Base-by-base conservation (phyloP, 2,888 invertebrate species). In the Erebia palarica region DNA sequence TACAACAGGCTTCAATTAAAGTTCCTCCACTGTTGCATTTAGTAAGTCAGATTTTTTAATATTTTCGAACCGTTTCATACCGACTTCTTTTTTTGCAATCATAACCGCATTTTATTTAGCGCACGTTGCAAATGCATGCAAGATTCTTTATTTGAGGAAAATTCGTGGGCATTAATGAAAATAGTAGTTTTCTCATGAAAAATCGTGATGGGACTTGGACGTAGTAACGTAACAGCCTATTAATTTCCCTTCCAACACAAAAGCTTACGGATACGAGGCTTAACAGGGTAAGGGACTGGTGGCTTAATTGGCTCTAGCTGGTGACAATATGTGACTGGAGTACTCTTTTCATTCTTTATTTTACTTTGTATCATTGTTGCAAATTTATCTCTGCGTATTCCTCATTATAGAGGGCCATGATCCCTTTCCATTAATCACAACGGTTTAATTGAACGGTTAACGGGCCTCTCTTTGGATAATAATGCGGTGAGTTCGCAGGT, bases 251-350 rank as follows among this genome's bases (percentile, higher is more conserved):
- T 16, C 61, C 18, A 61, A 61, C 63, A 63, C 47, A 49, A 63
- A 49, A 63, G 63, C 18, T 49, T 49, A 18, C 14, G 47, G 61
- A 49, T 63, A 47, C 49, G 61, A 47, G 61, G 47, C 61, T 49
- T 63, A 49, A 63, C 63, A 63, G 61, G 18, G 14, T 49, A 49
- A 49, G 63, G 63, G 63, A 18, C 63, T 63, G 44, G 49, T 63
- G 21, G 49, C 49, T 63, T 63, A 16, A 47, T 47, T 47, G 63
- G 47, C 21, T 49, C 47, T 60, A 42, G n/a, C 10, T 10, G 44
- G 16, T 61, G 60, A 44, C 44, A 61, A 16, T 61, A 61, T 61
- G 61, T 61, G 61, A 44, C 36, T 60, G 1, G 3, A 44, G 42
- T 60, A n/a, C 16, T 16, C 11, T 11, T 42, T 16, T 1, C 16